Conservation (phyloP, 2,888 invertebrate species). For the Andricus quercusramuli region DNA sequence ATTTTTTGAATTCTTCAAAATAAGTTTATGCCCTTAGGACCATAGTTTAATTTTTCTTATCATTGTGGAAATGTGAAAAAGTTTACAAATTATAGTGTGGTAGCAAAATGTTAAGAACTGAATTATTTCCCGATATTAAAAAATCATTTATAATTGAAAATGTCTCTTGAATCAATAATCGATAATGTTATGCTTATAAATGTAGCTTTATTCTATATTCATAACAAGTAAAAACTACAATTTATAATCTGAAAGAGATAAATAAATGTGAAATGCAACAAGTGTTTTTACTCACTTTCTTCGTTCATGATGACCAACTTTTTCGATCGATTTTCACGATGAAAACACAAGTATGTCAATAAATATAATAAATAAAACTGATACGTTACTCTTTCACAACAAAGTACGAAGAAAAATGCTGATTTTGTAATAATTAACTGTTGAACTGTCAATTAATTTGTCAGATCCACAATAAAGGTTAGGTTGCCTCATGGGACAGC, state of each 20-base stretch:
- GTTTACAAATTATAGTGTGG: too few relatives aligned
- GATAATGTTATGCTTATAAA: background rate
- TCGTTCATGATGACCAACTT: conserved; percentile 5
- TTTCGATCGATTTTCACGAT: background rate
- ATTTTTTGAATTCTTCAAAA: too few relatives aligned
- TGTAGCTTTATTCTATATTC: background rate
- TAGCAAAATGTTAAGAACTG: too few relatives aligned
- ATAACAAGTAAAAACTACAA: background rate
- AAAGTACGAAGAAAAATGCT: background rate
- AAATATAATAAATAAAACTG: background rate
- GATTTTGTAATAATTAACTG: background rate
- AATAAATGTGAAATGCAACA: background rate
- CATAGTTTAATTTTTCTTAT: too few relatives aligned
- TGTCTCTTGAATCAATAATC: too few relatives aligned
- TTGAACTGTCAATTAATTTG: background rate
- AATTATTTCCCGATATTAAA: too few relatives aligned
- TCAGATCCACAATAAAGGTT: background rate
- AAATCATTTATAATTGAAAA: too few relatives aligned
- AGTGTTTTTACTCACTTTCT: conserved; percentile 33
- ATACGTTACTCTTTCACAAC: background rate
- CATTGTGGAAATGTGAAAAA: too few relatives aligned
- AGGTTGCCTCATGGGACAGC: background rate
- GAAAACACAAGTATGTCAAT: background rate
- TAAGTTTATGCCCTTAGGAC: too few relatives aligned
- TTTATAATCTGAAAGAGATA: conserved; percentile 43